These are phyloP conservation scores for Dasypogon diadema DNA, from an alignment of 2,888 invertebrate genomes.

Conservation along the genomic window DNA sequence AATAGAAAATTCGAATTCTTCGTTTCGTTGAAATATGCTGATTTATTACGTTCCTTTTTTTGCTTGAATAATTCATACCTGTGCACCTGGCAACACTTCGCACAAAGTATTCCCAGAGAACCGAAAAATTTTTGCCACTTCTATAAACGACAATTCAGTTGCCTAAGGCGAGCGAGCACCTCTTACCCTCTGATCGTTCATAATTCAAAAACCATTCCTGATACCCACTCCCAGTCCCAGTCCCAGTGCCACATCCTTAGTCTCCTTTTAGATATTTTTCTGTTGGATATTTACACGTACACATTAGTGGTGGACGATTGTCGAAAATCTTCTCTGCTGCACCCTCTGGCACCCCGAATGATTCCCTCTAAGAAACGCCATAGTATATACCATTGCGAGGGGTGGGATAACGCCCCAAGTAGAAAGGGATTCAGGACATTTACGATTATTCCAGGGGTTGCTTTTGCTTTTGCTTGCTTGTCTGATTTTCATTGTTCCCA, in stretches of 20 bases:
- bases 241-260: no score
- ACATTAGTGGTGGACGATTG: slow-evolving; percentile 41
- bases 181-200: slow-evolving; percentile 24
- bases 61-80: slow-evolving; percentile 11
- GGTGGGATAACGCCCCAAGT: neutral
- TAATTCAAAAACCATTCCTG: slow-evolving; percentile 44
- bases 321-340: slow-evolving; percentile 2
- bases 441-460: slow-evolving; percentile 30
- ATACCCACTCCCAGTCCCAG: no score
- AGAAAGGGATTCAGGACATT: neutral
- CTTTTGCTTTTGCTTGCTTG: neutral
- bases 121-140: slow-evolving; percentile 15
- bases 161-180: neutral
- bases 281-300: slow-evolving; percentile 29
- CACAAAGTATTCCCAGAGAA: slow-evolving; percentile 15
- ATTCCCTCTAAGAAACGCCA: neutral
- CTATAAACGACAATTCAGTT: slow-evolving; percentile 9
- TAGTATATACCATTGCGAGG: neutral
- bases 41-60: slow-evolving; percentile 13
- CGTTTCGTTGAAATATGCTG: no score
- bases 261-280: slow-evolving; percentile 8
- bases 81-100: slow-evolving; percentile 31
- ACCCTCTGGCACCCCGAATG: neutral
- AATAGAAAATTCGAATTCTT: no score
- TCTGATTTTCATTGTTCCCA: slow-evolving; percentile 47